These are phyloP conservation scores for Choloepus hoffmanni DNA, from an alignment of 2,113 vertebrate genomes.

Conservation along the genomic window DNA sequence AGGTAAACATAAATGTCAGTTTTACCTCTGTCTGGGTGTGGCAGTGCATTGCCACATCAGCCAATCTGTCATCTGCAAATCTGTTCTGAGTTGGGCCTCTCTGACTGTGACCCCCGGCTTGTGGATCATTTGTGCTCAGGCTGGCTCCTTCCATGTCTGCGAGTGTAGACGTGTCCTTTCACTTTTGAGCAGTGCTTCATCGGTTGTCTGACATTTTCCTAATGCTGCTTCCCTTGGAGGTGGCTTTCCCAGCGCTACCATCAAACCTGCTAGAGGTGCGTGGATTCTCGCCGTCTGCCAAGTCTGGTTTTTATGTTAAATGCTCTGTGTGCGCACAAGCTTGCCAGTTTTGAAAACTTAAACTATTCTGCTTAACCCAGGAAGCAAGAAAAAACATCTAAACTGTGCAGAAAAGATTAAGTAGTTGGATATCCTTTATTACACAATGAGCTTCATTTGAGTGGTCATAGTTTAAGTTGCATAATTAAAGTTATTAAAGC, in stretches of 20 bases:
- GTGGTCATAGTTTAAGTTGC: not conserved
- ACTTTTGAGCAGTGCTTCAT: not conserved
- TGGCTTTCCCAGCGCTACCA: not conserved
- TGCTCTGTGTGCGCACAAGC: accelerated
- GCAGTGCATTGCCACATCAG: accelerated
- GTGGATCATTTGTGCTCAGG: accelerated
- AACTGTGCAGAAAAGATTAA: not conserved
- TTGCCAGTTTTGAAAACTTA: not conserved
- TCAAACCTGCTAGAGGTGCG: accelerated
- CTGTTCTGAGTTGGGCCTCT: not conserved
- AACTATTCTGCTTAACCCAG: not conserved
- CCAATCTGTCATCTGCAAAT: accelerated
- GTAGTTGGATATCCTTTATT: not conserved
- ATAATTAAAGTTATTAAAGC: slow-evolving; percentile 16
- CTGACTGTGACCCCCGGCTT: not conserved
- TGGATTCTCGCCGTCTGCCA: not conserved
- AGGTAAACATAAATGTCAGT: accelerated
- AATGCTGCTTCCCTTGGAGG: not conserved
- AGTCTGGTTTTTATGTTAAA: not conserved
- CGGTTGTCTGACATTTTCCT: not conserved
- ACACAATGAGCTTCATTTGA: slow-evolving; percentile 53
- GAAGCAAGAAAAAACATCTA: slow-evolving; percentile 11
- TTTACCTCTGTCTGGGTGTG: accelerated
- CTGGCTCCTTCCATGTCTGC: not conserved
- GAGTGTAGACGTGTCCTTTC: accelerated